Base-by-base conservation (phyloP, 2,113 vertebrate genomes). In the Sphaerodactylus townsendi region DNA sequence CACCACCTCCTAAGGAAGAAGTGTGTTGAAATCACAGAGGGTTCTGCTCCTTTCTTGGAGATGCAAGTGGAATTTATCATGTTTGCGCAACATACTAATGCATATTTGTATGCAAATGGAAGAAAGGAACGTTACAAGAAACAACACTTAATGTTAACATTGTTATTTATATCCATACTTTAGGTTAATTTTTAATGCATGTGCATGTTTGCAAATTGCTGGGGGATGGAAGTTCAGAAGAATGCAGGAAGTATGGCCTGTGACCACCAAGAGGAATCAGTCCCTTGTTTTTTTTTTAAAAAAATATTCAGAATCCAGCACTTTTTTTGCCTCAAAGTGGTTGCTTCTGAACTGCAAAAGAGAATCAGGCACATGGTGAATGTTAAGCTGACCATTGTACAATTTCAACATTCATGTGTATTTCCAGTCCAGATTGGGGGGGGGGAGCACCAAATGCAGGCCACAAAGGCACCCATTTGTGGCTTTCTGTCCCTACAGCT, bases 151-250 rank as follows among this genome's bases (percentile, higher is more conserved):
- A 81, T 37, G 48, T 13, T 48, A 0, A 66, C 76, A 90, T 78
- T 77, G 86, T 89, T 89, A 90, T 90, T 93, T 89, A 91, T 92
- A 56, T 37, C 5, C 19, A 85, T 92, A 84, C 62, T 86, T 90
- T 86, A 88, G 80, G 56, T 79, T 23, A 68, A n/a, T 79, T 90
- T 80, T 80, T 90, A 80, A 85, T 89, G 80, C n/a, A 39, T 70
- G 68, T 7, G 87, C 71, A 76, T 89, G 62, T 50, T 75, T 83
- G 73, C 33, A 84, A 48, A 66, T 83, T 86, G 59, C 39, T 77
- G 25, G 77, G 80, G 3, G 23, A 78, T 59, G 80, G 0, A 72
- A 68, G 79, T 75, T 89, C 50, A 68, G 78, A 77, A 91, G 78
- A 75, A 81, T 50, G 37, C 59, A 53, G 7, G n/a, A 33, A 46